Base-by-base conservation (phyloP, 2,797 vertebrate genomes). In the Tangara arthus region DNA sequence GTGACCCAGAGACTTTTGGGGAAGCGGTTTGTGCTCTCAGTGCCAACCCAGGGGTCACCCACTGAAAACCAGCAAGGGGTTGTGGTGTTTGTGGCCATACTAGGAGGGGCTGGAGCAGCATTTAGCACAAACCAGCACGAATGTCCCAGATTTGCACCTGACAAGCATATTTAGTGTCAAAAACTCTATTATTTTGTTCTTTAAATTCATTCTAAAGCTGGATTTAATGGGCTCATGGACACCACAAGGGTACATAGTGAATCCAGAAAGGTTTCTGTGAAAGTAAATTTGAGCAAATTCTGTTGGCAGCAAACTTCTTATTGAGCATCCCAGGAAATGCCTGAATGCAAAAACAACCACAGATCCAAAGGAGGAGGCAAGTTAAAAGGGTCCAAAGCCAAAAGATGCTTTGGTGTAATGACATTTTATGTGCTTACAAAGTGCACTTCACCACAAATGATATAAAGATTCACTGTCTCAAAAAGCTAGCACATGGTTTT, bases 1-100 rank as follows among this genome's bases (percentile, higher is more conserved):
- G 44, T 42, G 81, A 84, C 70, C 49, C 28, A 70, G 56, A 59
- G 8, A 35, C 37, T 16, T 44, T 8, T 9, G 47, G 52, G 39
- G 53, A 77, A 75, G 19, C 21, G 28, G 11, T 8, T 12, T 2
- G 3, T 3, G 22, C 11, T 0, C 41, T 60, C 3, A 0, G 47
- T 15, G 66, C 65, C 65, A 70, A 15, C 6, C 23, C 23, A 3
- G 15, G 26, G 35, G 23, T 28, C 23, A 26, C 18, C 23, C 42
- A 14, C 59, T 34, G 21, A 34, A 71, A 75, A 44, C 6, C 78
- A 82, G n/a, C 28, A 32, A 14, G 0, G 4, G 34, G 11, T 28
- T 2, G 0, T 34, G 65, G 27, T 57, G 59, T 9, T 50, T 44
- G 14, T 18, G 72, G 34, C 11, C 30, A 2, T 35, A 9, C 37